These are phyloP conservation scores for Osmerus mordax DNA, from an alignment of 2,113 vertebrate genomes.

Conservation along the genomic window DNA sequence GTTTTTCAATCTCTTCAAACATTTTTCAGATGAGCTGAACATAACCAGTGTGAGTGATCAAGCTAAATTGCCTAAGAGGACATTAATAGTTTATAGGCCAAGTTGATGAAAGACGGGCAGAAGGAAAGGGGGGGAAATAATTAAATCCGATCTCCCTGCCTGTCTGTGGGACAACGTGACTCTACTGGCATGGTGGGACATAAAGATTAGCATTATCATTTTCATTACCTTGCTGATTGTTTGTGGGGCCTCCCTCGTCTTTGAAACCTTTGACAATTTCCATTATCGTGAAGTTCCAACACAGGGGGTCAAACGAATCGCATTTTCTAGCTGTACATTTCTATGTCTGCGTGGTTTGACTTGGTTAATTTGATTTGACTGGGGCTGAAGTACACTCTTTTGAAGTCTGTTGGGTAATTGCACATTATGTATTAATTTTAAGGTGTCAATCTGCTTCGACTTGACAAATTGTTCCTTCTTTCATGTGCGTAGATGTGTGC, in stretches of 20 bases:
- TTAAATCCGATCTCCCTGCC: slow-evolving; percentile 53
- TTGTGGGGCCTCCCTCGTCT: slow-evolving; percentile 47
- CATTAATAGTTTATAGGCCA: slow-evolving; percentile 65
- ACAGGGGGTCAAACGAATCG: background rate
- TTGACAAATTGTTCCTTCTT: background rate
- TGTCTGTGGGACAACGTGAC: slow-evolving; percentile 50
- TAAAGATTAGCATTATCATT: slow-evolving; percentile 73
- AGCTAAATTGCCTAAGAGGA: slow-evolving; percentile 62
- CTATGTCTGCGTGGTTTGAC: background rate
- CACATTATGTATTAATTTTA: background rate
- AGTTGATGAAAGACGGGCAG: slow-evolving; percentile 55
- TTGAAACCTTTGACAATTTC: slow-evolving; percentile 52
- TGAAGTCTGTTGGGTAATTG: background rate
- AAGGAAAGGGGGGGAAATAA: slow-evolving; percentile 47
- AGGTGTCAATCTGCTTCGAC: background rate
- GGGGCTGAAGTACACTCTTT: background rate
- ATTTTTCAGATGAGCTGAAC: slow-evolving; percentile 13
- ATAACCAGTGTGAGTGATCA: slow-evolving; percentile 54
- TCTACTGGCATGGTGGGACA: slow-evolving; percentile 58
- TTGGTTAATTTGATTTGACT: background rate
- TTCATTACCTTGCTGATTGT: slow-evolving; percentile 64
- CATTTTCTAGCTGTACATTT: background rate
- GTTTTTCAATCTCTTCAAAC: slow-evolving; percentile 6
- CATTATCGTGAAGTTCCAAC: slow-evolving; percentile 46
- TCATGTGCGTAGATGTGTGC: background rate